These are phyloP conservation scores for Sebastes goodei DNA, from an alignment of 2,797 vertebrate genomes.

Conservation along the genomic window DNA sequence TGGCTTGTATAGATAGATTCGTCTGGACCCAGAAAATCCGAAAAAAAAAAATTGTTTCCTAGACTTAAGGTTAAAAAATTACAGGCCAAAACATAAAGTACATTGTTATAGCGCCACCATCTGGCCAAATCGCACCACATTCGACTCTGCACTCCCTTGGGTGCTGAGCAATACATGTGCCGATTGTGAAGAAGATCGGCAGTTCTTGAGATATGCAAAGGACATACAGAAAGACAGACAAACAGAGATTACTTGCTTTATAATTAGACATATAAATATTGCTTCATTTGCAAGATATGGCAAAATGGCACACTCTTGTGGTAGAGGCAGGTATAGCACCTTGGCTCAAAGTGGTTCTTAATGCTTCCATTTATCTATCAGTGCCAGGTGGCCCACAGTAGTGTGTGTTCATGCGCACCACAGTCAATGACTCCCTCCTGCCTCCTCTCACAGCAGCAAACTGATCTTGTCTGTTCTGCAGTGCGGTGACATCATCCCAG, in stretches of 20 bases:
- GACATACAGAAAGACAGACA: too few relatives aligned
- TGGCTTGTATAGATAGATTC: too few relatives aligned
- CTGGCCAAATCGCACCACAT: too few relatives aligned
- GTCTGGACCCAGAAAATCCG: too few relatives aligned
- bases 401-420: conserved; percentile 12
- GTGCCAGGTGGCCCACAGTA: conserved; percentile 34
- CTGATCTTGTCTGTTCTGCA: conserved; percentile 68
- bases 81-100: accelerated
- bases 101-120: too few relatives aligned
- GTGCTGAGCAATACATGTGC: accelerated
- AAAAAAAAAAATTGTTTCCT: accelerated
- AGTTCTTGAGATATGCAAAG: too few relatives aligned
- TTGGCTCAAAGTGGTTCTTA: not conserved
- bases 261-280: not conserved
- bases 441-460: conserved; percentile 38
- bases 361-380: conserved; percentile 18
- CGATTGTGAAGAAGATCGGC: too few relatives aligned
- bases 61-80: too few relatives aligned
- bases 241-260: too few relatives aligned
- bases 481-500: conserved; percentile 87
- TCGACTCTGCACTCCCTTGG: too few relatives aligned
- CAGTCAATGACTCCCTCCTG: conserved; percentile 24
- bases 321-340: conserved; percentile 7
- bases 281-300: not conserved
- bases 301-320: conserved; percentile 30